Evolutionary conservation across 2,797 vertebrate species (phyloP), one percentile per base, ranked within the genome.

Genomic region (Amblyopsis hoosieri): DNA sequence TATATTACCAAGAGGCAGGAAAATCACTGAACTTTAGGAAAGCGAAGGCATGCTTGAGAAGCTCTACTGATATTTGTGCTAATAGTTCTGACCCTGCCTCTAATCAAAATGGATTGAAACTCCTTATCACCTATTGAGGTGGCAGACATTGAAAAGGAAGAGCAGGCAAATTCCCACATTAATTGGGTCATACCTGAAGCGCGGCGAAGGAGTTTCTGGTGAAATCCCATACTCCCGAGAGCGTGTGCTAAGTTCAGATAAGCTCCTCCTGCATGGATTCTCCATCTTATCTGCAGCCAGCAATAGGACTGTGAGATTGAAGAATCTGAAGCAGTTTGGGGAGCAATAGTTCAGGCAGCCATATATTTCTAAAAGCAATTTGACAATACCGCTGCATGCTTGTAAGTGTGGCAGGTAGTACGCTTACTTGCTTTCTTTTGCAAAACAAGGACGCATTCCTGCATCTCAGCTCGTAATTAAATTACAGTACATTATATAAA

Each of bases 201-300:
- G 84, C 59, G 62, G 68, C 67, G 71, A 65, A 85, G 88, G 83
- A 84, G 87, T 88, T 87, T 80, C 74, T 76, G 79, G 84, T 87
- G 88, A 91, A 93, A 92, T 90, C 89, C 84, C 79, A 87, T 89
- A 89, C 87, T 86, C 81, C 87, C 73, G 84, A 88, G 92, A 87
- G 75, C 78, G 92, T 89, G 91, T 96, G 95, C 87, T 90, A 90
- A 90, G 75, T 87, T 89, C 50, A 94, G 95, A 97, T 97, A 96
- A 97, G 94, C 86, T 85, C 86, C 87, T 85, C 89, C 92, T 90
- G 91, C 92, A 92, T 92, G 90, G 91, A 94, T 93, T 93, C 88
- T 78, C 80, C 85, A 85, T 92, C 80, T 93, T 94, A 94, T 94
- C 93, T 85, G 54, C 47, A 71, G 74, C 84, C 64, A 47, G 88